These are phyloP conservation scores for Carduelis carduelis DNA, from an alignment of 2,797 vertebrate species.

Conservation along the genomic window DNA sequence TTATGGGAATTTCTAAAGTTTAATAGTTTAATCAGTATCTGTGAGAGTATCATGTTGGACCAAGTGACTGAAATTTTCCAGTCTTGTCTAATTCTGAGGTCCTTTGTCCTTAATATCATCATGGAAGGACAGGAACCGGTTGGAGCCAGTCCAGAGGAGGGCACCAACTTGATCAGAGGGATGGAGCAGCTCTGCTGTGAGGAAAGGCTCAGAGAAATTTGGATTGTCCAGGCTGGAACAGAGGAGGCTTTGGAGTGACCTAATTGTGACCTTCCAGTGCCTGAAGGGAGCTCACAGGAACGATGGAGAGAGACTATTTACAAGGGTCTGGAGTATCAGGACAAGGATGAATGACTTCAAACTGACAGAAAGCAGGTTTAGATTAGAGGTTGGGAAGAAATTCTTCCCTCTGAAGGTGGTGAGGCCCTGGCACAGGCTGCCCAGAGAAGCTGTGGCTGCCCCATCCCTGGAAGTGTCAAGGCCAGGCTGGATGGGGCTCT, in stretches of 20 bases:
- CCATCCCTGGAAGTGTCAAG: neutral
- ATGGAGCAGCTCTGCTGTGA: neutral
- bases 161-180: neutral
- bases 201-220: neutral
- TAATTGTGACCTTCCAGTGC: rapidly evolving
- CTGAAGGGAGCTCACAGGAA: neutral
- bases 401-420: rapidly evolving
- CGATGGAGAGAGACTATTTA: neutral
- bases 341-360: rapidly evolving
- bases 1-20: neutral
- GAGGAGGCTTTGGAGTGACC: rapidly evolving
- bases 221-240: rapidly evolving
- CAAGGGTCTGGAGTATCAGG: neutral
- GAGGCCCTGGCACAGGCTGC: rapidly evolving
- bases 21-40: neutral
- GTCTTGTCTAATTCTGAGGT: neutral
- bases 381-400: neutral
- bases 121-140: neutral
- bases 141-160: neutral
- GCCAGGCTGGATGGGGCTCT: neutral
- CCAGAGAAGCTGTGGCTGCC: neutral
- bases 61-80: neutral
- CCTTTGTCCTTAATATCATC: neutral
- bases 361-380: rapidly evolving
- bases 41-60: neutral